A percentile compares a stretch with the other conserved stretches of the same genome.
phyloP scores from a whole-genome alignment of 2,888 invertebrate species.

The Drosophila melanosoma region DNA sequence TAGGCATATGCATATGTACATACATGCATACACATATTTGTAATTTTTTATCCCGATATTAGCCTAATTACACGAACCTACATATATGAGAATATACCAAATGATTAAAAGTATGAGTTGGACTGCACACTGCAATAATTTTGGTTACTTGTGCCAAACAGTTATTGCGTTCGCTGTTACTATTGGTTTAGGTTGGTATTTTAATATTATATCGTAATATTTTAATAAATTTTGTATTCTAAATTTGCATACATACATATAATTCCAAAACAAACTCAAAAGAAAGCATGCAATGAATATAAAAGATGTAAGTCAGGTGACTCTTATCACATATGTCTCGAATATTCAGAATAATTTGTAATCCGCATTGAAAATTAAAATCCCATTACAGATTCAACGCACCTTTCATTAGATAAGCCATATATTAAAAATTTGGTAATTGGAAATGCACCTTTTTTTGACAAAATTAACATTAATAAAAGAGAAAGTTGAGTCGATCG shows the following conservation, averaged over 20 bases:
- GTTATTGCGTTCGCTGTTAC: slow-evolving; percentile 38
- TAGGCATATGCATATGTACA: not conserved
- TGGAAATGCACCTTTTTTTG: not conserved
- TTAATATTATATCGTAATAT: slow-evolving; percentile 8
- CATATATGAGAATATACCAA: slow-evolving; percentile 11
- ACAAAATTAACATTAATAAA: not conserved
- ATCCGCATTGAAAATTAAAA: not conserved
- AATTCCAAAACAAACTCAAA: not conserved
- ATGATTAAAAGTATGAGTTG: slow-evolving; percentile 32
- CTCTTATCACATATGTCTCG: not conserved
- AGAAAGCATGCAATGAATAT: not conserved
- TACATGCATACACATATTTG: not conserved
- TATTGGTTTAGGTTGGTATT: slow-evolving; percentile 51
- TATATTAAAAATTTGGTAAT: not conserved
- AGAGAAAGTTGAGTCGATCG: not conserved
- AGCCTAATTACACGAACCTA: slow-evolving; percentile 1
- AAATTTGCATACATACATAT: not conserved
- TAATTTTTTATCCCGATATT: not conserved
- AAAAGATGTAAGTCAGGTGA: not conserved
- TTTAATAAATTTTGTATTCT: not conserved
- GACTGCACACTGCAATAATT: slow-evolving; percentile 10
- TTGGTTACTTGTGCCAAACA: slow-evolving; percentile 35
- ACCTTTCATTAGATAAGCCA: not conserved
- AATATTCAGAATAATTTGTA: not conserved
- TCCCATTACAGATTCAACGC: not conserved